A percentile compares a stretch with the other conserved stretches of the same genome.
These are phyloP conservation scores for Pycnomerus fuliginosus DNA, from an alignment of 2,888 invertebrate genomes.

Conservation along the genomic window DNA sequence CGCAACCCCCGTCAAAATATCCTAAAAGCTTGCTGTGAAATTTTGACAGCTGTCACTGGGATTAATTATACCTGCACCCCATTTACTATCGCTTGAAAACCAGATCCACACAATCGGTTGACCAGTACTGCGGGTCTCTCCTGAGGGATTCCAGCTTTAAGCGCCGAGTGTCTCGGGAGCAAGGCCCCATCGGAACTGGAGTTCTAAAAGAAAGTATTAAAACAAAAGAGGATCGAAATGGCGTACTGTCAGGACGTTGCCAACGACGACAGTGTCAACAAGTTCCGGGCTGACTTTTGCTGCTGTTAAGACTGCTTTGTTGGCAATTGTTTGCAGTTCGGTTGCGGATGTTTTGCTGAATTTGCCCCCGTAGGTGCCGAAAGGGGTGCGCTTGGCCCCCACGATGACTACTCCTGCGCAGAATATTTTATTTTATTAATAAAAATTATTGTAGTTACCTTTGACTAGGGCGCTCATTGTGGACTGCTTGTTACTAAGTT, in stretches of 20 bases:
- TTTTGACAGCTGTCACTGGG: constrained; percentile 1
- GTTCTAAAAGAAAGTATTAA: constrained; percentile 55
- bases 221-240: constrained; percentile 1
- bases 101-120: constrained; percentile 95
- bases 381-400: constrained; percentile 94
- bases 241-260: constrained; percentile 69
- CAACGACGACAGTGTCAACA: constrained; percentile 87
- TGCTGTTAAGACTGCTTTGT: constrained; percentile 74
- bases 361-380: constrained; percentile 91
- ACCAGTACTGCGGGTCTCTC: constrained; percentile 83
- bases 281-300: constrained; percentile 81
- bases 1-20: constrained; percentile 81
- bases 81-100: constrained; percentile 92
- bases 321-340: constrained; percentile 79
- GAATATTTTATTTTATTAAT: constrained; percentile 4
- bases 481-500: not conserved
- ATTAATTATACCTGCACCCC: constrained; percentile 84
- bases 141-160: constrained; percentile 82
- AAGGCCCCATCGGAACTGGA: constrained; percentile 82
- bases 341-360: constrained; percentile 72
- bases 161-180: constrained; percentile 80
- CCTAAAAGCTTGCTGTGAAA: constrained; percentile 58
- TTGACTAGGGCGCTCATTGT: constrained; percentile 32
- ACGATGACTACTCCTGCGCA: constrained; percentile 82
- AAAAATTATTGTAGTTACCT: constrained; percentile 26